Percentiles rank a stretch among this genome's conserved stretches.
Evolutionary conservation across 2,797 vertebrate genomes (phyloP).

Genomic region (Balearica regulorum): DNA sequence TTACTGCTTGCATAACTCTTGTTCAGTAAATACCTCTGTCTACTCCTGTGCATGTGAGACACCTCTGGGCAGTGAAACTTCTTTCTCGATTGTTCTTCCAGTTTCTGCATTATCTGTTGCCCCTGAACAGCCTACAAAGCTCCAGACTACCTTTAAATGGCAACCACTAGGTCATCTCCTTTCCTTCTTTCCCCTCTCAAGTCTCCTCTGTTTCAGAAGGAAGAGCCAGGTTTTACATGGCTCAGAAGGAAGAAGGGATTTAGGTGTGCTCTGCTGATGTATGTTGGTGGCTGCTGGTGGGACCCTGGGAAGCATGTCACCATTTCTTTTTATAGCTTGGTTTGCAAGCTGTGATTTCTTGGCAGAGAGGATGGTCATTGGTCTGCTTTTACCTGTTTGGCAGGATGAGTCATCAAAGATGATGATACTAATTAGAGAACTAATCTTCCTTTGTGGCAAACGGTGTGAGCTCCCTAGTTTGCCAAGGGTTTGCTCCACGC

Average conservation of each 20-base stretch:
- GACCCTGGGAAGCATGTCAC: neutral
- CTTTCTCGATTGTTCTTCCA: neutral
- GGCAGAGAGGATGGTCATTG: neutral
- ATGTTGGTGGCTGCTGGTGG: neutral
- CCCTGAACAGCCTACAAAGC: neutral
- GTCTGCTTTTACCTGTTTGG: neutral
- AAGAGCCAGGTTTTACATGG: neutral
- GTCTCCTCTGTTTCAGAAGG: neutral
- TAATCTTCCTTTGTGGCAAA: neutral
- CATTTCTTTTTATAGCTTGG: neutral
- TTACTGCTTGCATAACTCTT: neutral
- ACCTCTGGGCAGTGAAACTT: neutral
- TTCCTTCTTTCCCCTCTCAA: neutral
- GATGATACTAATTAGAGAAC: neutral
- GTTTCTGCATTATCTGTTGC: neutral
- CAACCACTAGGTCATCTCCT: neutral
- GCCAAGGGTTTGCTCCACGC: neutral
- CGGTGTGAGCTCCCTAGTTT: neutral
- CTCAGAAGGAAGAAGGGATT: neutral
- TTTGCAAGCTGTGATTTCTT: neutral
- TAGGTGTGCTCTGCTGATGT: neutral
- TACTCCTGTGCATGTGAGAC: fast-evolving
- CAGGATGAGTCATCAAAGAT: neutral
- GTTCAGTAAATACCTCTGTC: neutral
- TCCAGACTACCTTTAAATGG: neutral